Base-by-base conservation (phyloP, 2,113 vertebrate species). In the Geococcyx californianus region DNA sequence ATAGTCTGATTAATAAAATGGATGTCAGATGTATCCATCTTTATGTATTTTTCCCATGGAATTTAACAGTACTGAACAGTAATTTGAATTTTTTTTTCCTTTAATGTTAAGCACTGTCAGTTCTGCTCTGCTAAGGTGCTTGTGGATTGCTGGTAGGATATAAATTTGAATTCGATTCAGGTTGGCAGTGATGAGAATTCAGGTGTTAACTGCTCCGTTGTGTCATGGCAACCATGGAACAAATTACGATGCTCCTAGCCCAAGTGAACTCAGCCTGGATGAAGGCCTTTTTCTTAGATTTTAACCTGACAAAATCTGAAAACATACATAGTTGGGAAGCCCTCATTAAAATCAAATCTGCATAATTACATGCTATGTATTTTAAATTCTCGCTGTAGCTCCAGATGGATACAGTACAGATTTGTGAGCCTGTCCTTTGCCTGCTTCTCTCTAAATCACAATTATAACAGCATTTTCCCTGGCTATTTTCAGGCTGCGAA, bases 1-100 rank as follows among this genome's bases (percentile, higher is more conserved):
- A 93, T 93, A 92, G 90, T 19, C 74, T 90, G 72, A 94, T 95
- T 94, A 95, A 93, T 96, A 84, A 93, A 92, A 93, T 29, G 26
- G 24, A 75, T 89, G 84, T 84, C 80, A 68, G 68, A 75, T 54
- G 6, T 18, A 84, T 78, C 58, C 45, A 29, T 90, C 67, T 78
- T 72, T 31, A 33, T 20, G 34, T 49, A 54, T 78, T 90, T 94
- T 77, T 36, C 62, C 34, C 81, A 33, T 38, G 60, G 85, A 86
- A 69, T 85, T 56, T 79, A 42, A 21, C 44, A 74, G 38, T n/a
- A 6, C 45, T 78, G 64, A 86, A 38, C 14, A 72, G 62, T 38
- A 44, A 67, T 76, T 87, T 78, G 60, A 36, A n/a, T 58, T 64
- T 69, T 58, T 58, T 54, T 44, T 67, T n/a, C 12, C 54, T 60